Base-by-base conservation (phyloP, 92 coral and sea anemone species). In the Palythoa grandiflora region DNA sequence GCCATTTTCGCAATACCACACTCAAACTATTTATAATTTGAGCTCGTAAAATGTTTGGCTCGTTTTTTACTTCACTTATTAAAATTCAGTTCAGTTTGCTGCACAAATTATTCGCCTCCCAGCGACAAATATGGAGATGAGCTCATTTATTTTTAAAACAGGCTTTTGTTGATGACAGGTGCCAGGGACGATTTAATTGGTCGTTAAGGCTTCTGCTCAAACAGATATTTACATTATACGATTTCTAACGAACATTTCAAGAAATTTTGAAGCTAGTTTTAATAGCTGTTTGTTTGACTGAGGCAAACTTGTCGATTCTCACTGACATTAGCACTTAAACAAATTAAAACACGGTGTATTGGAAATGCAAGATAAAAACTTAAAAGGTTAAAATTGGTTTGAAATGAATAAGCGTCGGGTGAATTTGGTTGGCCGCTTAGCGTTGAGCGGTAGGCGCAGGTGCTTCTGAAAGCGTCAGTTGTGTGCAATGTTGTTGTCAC, bases 51-150 rank as follows among this genome's bases (percentile, higher is more conserved):
- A 65, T 89, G 88, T 88, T 80, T 87, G 68, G 68, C 59, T 71
- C 51, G 60, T 50, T 72, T 84, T 73, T 59, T 61, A 53, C 51
- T 72, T 72, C 28, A 14, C 21, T 93, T 87, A 89, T 90, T 92
- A 94, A 87, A 87, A 93, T 89, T 83, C 89, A 87, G 93, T 92
- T 93, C 91, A 93, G 96, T 92, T 92, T 92, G 86, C 87, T 90
- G 86, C 91, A 88, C 78, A 91, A 91, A 89, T 83, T 91, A 93
- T 92, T 90, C 91, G 93, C 95, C 92, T 88, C 92, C 91, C 90
- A 89, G 91, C 91, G 93, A 94, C 98, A 94, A 93, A 94, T 94
- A 94, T 87, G 98, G 98, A 91, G 90, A 95, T 93, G 84, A 89
- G 88, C 91, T 95, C 96, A 95, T 95, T 83, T 79, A 95, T 91